Evolutionary conservation across 2,113 vertebrate genomes (phyloP), one percentile per base, ranked within the genome.

Genomic region (Clarias magur): DNA sequence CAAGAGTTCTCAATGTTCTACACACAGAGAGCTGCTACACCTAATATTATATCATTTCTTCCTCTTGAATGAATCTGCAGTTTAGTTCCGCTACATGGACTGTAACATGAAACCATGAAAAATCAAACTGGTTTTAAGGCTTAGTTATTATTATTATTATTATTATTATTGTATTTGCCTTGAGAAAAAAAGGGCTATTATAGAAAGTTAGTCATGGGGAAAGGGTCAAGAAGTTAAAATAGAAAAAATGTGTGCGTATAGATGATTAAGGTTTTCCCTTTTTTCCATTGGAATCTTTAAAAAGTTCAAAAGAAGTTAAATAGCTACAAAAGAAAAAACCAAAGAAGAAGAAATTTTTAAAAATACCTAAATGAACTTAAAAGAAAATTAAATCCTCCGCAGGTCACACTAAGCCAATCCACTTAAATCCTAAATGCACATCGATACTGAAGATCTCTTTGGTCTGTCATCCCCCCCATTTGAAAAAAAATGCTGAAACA

Each of bases 221-320:
- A 84, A n/a, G 59, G 56, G 57, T 27, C 70, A 60, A 3, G 21
- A 53, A 0, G 38, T 48, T 19, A 27, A 16, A 16, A 16, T 78
- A 48, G 48, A 83, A 48, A 23, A 27, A 42, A 84, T 19, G 34
- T 16, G 9, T 19, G 42, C 72, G 53, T 15, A 67, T 57, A 72
- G 34, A 86, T 30, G 62, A 78, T 88, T 59, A 82, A 16, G 79
- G 48, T 19, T 84, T 91, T 92, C 91, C 90, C 88, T 89, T 93
- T 91, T 89, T 80, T 80, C 7, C 73, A 84, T 59, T n/a, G 34
- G 80, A 81, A 17, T 79, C 30, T 48, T 34, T 57, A 57, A 62
- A 63, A 82, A 75, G 48, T 48, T 48, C 7, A 7, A 7, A 48
- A 48, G 48, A 85, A 79, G 7, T 3, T 17, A 42, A 21, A 38